Evolutionary conservation across 1,140 invertebrate genomes (phyloP), one percentile per base, ranked within the genome.

Genomic region (Drosophila bocqueti): DNA sequence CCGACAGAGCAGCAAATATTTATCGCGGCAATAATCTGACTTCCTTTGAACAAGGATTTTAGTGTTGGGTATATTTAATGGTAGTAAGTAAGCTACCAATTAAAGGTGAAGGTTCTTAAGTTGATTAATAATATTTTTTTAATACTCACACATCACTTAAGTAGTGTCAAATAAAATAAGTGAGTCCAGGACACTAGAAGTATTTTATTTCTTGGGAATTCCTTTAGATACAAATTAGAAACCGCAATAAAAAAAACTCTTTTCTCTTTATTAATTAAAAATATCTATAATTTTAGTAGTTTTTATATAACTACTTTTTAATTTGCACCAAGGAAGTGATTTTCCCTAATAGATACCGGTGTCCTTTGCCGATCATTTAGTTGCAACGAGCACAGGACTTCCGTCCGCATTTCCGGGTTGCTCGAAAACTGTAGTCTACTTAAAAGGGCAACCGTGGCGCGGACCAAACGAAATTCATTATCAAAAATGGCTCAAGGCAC

Each of bases 401-500:
- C 55, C 45, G 68, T 10, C 11, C 55, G 29, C 67, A 40, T 40
- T 73, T 61, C 42, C 38, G 43, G 65, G 31, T 50, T 36, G 50
- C 16, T 29, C 42, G 50, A 57, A 77, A 69, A 78, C 24, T 31
- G 55, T 69, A 69, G 75, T 78, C 75, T 78, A 62, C 74, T 78
- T 78, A 77, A 69, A 62, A 62, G 64, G 49, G 57, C 74, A 52
- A 54, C 67, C 24, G n/a, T 50, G 10, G 52, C 65, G 60, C 34
- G 55, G 57, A 34, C 43, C 50, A 38, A 68, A 50, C 57, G 62
- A 86, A 75, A 78, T 81, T 85, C 83, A 86, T 85, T 85, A 86
- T 86, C 83, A 85, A 64, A 55, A 62, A 60, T 38, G 42, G 68
- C 74, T 73, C 50, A 43, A 40, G 82, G 79, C 81, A 46, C 47